Conservation (phyloP, 2,888 invertebrate genomes). For the Mesorhabditis spiculigera region DNA sequence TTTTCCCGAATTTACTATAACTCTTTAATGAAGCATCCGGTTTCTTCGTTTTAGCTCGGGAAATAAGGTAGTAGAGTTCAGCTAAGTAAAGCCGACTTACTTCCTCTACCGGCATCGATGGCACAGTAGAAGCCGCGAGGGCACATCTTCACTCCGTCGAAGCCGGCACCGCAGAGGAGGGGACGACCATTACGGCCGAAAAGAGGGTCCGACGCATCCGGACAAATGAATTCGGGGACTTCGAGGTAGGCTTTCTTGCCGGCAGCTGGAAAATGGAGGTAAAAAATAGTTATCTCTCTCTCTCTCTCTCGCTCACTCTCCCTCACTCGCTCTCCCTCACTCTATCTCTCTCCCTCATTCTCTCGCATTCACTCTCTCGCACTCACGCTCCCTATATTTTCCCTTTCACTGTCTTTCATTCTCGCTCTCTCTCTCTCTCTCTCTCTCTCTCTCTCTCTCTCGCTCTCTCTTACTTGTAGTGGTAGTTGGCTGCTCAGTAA, state of each 20-base stretch:
- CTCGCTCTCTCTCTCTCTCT: too few species aligned
- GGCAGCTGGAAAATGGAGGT: not conserved
- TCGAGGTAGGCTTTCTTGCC: constrained; percentile 5
- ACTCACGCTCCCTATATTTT: too few species aligned
- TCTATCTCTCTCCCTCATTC: too few species aligned
- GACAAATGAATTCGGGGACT: constrained; percentile 31
- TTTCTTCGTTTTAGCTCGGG: constrained; percentile 8
- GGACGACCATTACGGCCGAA: constrained; percentile 32
- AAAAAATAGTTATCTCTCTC: too few species aligned
- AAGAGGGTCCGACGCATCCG: constrained; percentile 43
- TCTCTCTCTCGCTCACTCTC: too few species aligned
- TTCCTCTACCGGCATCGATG: constrained; percentile 43
- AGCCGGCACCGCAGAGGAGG: constrained; percentile 52
- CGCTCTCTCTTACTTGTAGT: too few species aligned
- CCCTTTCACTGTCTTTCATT: too few species aligned
- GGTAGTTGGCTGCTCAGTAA: too few species aligned
- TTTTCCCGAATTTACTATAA: too few species aligned
- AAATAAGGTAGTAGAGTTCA: not conserved
- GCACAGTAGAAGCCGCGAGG: constrained; percentile 56
- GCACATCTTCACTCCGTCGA: constrained; percentile 56
- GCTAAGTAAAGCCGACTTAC: constrained; percentile 14
- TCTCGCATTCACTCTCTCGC: too few species aligned
- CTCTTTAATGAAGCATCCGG: not conserved
- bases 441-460: too few species aligned
- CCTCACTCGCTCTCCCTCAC: too few species aligned